Evolutionary conservation across 2,797 vertebrate species (phyloP), one percentile per base, ranked within the genome.

Genomic region (Amblyraja radiata): DNA sequence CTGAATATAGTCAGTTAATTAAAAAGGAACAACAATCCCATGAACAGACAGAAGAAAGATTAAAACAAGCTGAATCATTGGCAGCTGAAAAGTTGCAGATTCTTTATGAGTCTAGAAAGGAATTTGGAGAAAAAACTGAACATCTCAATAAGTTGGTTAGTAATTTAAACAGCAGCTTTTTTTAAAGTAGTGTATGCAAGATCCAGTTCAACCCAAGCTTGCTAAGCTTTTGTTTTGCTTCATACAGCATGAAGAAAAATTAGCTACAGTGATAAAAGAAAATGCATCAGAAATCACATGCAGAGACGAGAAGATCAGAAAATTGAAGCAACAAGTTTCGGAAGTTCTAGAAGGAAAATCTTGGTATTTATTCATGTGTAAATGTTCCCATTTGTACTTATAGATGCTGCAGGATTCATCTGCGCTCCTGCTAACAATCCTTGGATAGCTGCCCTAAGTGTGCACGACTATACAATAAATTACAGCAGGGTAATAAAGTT

Each of bases 261-360:
- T 95, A 54, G 36, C 84, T 16, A 86, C 86, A 93, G n/a, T 95
- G 39, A 92, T 65, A 79, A 93, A 94, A 81, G 93, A 94, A 91
- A 95, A 36, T 18, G 93, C 94, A 63, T 91, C 54, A 9, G 93
- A 95, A 54, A 93, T 94, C 93, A 93, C 61, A 63, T 93, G 61
- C 93, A 94, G 93, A 54, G 94, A 95, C 86, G 93, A 94, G 93
- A 95, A 93, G 84, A 94, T 94, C 88, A 65, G 54, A 91, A 95
- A 94, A 79, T 73, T 95, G 63, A 95, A 95, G 84, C 93, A 94
- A 73, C 94, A 94, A n/a, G 93, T 94, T 92, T 94, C 94, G n/a
- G 93, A 93, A 76, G 90, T 93, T n/a, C 93, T 94, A 93, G 93
- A 94, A 94, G 94, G 94, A 90, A 95, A 94, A 92, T 95, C 94